phyloP scores from a whole-genome alignment of 2,888 invertebrate genomes.

The Calephelis perditalis region DNA sequence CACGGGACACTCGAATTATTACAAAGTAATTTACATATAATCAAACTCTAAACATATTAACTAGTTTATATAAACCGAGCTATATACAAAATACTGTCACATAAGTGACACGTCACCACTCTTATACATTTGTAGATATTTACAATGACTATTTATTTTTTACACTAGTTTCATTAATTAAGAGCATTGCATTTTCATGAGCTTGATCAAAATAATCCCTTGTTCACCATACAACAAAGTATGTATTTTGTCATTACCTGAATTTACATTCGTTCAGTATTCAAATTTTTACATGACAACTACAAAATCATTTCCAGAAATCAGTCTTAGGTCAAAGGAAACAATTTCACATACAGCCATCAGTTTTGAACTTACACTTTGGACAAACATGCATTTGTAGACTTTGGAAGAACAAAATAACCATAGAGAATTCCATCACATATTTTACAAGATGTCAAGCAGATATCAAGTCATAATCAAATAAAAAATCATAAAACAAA shows the following conservation, averaged over 20 bases:
- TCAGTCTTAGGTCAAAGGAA: slow-evolving; percentile 69
- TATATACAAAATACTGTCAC: slow-evolving; percentile 73
- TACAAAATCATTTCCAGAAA: slow-evolving; percentile 36
- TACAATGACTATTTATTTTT: slow-evolving; percentile 66
- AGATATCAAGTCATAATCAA: no score
- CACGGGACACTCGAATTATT: slow-evolving; percentile 69
- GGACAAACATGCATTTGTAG: background rate
- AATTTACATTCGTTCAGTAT: slow-evolving; percentile 8
- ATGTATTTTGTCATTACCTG: slow-evolving; percentile 13
- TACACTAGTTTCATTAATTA: slow-evolving; percentile 54
- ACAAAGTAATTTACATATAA: slow-evolving; percentile 72
- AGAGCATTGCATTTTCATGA: slow-evolving; percentile 72
- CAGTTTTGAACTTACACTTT: slow-evolving; percentile 19
- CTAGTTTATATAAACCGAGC: slow-evolving; percentile 64
- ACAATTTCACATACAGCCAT: slow-evolving; percentile 36
- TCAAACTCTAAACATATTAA: slow-evolving; percentile 62
- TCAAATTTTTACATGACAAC: slow-evolving; percentile 15
- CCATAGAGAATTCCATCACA: slow-evolving; percentile 6
- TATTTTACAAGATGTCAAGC: background rate
- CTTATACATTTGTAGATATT: slow-evolving; percentile 69
- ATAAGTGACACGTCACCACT: slow-evolving; percentile 54
- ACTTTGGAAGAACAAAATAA: slow-evolving; percentile 1
- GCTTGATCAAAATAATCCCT: slow-evolving; percentile 69
- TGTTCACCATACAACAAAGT: slow-evolving; percentile 45
- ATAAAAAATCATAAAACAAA: no score